Percentiles rank a stretch among this genome's conserved stretches.
These are phyloP conservation scores for Mayetiola destructor DNA, from an alignment of 2,888 invertebrate species.

Conservation along the genomic window DNA sequence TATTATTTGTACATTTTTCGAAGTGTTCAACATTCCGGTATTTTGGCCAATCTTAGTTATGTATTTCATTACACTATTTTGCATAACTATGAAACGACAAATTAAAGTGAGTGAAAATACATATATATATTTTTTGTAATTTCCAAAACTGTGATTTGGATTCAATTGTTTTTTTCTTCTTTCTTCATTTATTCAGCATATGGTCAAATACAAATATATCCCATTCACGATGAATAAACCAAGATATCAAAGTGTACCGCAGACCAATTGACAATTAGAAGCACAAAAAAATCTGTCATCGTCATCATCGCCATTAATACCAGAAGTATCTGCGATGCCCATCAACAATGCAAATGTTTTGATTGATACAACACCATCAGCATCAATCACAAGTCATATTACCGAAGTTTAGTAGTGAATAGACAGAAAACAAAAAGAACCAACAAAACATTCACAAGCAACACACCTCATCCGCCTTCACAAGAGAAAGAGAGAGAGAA, in stretches of 20 bases:
- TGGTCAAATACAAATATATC: constrained; percentile 98
- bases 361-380: neutral
- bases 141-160: neutral
- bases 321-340: neutral
- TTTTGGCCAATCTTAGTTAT: constrained; percentile 99
- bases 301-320: neutral
- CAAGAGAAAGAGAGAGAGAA: no score
- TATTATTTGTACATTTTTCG: constrained; percentile 87
- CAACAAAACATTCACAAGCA: no score
- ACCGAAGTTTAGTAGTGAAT: no score
- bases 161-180: neutral
- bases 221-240: constrained; percentile 98
- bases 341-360: neutral
- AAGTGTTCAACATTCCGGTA: constrained; percentile 96
- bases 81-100: constrained; percentile 99
- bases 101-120: constrained; percentile 63
- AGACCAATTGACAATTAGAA: constrained; percentile 40
- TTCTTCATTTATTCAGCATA: constrained; percentile 61
- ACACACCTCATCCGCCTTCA: no score
- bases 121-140: constrained; percentile 4
- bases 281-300: constrained; percentile 26
- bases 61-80: constrained; percentile 97
- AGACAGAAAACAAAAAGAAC: no score
- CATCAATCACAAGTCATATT: neutral
- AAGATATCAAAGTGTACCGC: constrained; percentile 59